Conservation (phyloP, 2,797 vertebrate genomes). For the Characodon lateralis region DNA sequence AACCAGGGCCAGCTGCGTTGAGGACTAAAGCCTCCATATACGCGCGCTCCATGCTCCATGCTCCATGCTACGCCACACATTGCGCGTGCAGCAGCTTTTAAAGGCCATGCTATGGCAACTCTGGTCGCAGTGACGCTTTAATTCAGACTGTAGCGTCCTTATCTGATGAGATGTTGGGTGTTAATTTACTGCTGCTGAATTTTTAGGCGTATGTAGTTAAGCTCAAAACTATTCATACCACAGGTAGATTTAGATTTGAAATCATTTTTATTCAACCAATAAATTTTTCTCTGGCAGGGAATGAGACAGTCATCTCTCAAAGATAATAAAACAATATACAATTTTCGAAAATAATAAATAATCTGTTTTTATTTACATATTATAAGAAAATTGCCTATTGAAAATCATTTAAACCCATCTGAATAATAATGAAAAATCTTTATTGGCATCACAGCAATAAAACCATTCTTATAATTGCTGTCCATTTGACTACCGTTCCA, state of each 20-base stretch:
- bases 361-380: not conserved
- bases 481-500: not conserved
- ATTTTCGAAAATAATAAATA: not conserved
- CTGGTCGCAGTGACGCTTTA: not conserved
- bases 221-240: not conserved
- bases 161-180: not conserved
- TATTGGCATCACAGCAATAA: not conserved
- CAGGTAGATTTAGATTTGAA: not conserved
- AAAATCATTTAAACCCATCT: not conserved
- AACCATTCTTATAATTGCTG: not conserved
- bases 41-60: no score
- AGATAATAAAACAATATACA: not conserved
- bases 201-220: not conserved
- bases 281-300: not conserved
- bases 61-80: no score
- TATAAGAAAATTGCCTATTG: not conserved
- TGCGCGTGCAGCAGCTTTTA: not conserved
- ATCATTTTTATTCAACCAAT: not conserved
- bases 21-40: no score
- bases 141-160: not conserved
- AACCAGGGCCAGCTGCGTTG: no score
- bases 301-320: not conserved
- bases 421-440: not conserved
- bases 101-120: not conserved
- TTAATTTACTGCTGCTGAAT: not conserved